Evolutionary conservation across 2,888 invertebrate genomes (phyloP), one percentile per base, ranked within the genome.

Genomic region (Orchesella flavescens): DNA sequence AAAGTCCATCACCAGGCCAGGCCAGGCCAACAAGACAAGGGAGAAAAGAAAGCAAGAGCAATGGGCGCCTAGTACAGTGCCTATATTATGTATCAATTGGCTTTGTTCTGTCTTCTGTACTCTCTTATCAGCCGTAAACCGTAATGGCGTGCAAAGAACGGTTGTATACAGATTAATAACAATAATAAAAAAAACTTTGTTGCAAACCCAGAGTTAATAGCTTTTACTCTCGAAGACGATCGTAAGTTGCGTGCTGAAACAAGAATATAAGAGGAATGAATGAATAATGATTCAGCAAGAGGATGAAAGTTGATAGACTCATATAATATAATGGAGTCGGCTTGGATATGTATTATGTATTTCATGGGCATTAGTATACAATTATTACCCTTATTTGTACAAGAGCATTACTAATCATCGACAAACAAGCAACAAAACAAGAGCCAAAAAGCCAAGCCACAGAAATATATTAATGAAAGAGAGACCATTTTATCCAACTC

Each of bases 301-400:
- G 19, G 19, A 19, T 57, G n/a, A 57, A 19, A 57, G 17, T n/a
- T 4, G 21, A 15, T 17, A 57, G 57, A 57, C n/a, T 53, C 13
- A n/a, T n/a, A 1, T 19, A 57, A 19, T 3, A n/a, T 2, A 10
- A 57, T 17, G 3, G 21, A 57, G 17, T 57, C 19, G 3, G n/a
- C n/a, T n/a, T 46, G 13, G 9, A 53, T 53, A 53, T 53, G n/a
- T 53, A 53, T 53, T n/a, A 53, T 24, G 24, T 24, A 61, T 61
- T 24, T 61, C 61, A 61, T 24, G 61, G 61, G 24, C 24, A 61
- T 61, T 61, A 61, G 61, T 61, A 4, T 61, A 61, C 61, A 61
- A 61, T 61, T 61, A 61, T 61, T 61, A 24, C 2, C 61, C 61
- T 23, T 61, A 61, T 61, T 24, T 61, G 61, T 61, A 61, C 61